Evolutionary conservation across 1,140 invertebrate genomes (phyloP).

Genomic region (Pemphigus obesinymphae): DNA sequence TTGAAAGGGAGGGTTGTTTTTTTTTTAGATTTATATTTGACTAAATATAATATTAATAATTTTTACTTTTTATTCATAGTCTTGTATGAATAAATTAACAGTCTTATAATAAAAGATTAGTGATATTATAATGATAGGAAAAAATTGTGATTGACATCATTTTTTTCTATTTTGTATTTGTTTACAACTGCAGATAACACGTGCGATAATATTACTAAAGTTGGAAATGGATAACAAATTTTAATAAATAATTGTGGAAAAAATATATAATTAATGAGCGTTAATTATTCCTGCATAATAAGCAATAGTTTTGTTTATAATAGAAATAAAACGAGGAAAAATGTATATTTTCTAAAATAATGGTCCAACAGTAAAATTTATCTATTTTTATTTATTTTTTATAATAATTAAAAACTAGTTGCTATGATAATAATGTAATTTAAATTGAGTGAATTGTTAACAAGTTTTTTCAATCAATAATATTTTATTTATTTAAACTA

Average conservation of each 20-base stretch:
- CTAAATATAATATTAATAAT: constrained; percentile 40
- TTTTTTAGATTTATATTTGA: neutral
- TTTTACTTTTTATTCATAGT: constrained; percentile 38
- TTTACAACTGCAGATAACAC: constrained; percentile 38
- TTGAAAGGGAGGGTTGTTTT: constrained; percentile 11
- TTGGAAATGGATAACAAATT: constrained; percentile 23
- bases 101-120: constrained; percentile 41
- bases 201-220: constrained; percentile 29
- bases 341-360: neutral
- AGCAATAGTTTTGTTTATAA: constrained; percentile 31
- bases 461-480: constrained; percentile 18
- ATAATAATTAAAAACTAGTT: constrained; percentile 33
- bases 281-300: constrained; percentile 28
- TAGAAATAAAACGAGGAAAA: constrained; percentile 15
- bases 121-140: constrained; percentile 37
- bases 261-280: constrained; percentile 35
- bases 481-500: constrained; percentile 15
- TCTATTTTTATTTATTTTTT: neutral
- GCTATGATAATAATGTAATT: constrained; percentile 35
- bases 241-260: constrained; percentile 18
- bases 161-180: constrained; percentile 17
- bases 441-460: constrained; percentile 31
- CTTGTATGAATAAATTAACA: constrained; percentile 40
- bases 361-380: neutral
- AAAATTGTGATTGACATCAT: constrained; percentile 34